Conservation (phyloP, 2,113 vertebrate species). For the Periophthalmus modestus region DNA sequence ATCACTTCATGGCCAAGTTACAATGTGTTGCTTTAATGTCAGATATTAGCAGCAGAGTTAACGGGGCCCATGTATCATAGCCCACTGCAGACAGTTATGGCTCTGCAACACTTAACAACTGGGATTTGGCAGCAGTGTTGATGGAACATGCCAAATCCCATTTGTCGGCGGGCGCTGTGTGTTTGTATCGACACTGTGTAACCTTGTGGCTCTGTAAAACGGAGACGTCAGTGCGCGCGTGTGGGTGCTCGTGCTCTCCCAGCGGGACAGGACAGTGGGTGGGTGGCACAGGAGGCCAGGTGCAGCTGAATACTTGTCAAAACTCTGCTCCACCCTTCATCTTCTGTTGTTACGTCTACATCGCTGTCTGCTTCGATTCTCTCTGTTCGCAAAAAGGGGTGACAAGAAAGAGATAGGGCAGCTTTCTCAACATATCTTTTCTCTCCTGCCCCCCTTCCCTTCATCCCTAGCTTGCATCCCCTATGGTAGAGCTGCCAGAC, state of each 20-base stretch:
- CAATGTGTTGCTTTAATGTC: conserved; percentile 42
- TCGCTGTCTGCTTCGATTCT: conserved; percentile 32
- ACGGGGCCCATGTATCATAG: conserved; percentile 41
- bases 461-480: conserved; percentile 50
- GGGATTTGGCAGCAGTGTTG: conserved; percentile 73
- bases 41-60: conserved; percentile 68
- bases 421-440: conserved; percentile 59
- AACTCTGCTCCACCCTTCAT: conserved; percentile 35
- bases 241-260: conserved; percentile 22
- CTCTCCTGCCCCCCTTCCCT: conserved; percentile 32
- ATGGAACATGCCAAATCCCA: conserved; percentile 77
- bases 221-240: conserved; percentile 48
- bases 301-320: conserved; percentile 28
- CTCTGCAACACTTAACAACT: conserved; percentile 71
- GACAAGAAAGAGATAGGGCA: conserved; percentile 62
- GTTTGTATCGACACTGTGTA: conserved; percentile 72
- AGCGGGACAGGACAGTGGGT: conserved; percentile 36
- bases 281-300: conserved; percentile 33
- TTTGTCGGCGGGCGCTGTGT: conserved; percentile 66
- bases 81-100: conserved; percentile 59
- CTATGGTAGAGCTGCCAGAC: conserved; percentile 71
- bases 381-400: conserved; percentile 45
- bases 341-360: conserved; percentile 33
- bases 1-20: background rate
- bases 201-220: conserved; percentile 71